Base-by-base conservation (phyloP, 2,888 invertebrate species). In the Oxycera nigricornis region DNA sequence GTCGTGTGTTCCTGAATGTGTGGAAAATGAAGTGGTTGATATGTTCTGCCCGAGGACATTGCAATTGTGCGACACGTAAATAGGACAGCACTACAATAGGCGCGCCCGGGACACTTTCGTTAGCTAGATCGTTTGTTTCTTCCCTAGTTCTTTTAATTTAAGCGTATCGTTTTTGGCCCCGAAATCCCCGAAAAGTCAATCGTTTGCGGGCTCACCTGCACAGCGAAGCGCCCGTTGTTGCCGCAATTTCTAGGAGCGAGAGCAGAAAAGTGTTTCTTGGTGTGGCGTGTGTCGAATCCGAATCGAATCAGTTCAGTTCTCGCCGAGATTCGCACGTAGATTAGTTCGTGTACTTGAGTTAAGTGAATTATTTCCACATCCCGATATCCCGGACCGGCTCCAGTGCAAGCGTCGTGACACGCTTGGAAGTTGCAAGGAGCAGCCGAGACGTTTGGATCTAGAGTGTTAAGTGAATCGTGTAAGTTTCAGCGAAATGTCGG, bases 81-180 rank as follows among this genome's bases (percentile, higher is more conserved):
- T 41, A 39, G 24, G 22, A 65, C 11, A n/a, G 41, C 3, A 65
- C 65, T 39, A 20, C 24, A 39, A 22, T 41, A 65, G 65, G 39
- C 65, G 39, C 65, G 39, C 41, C 9, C 65, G 39, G n/a, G 30
- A 65, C 65, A 59, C 28, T 65, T 65, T 65, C 65, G 65, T 65
- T 65, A 41, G 22, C 41, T 65, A 7, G 2, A 24, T 65, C 65
- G 39, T 61, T 62, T 24, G 22, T 65, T 59, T 24, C n/a, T 59
- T 24, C 11, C 26, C 30, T 61, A 30, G 20, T 20, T 61, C 2
- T 65, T 41, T 41, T 24, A 39, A 11, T 65, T 65, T 41, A 22
- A 65, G 41, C 65, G 35, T 39, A 65, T 22, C 35, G 9, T 28
- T 65, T 65, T 65, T 41, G 22, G 24, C 11, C 4, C 39, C 41